Percentiles rank a stretch among this genome's conserved stretches.
phyloP scores from a whole-genome alignment of 1,140 invertebrate genomes.

The Mercenaria mercenaria region DNA sequence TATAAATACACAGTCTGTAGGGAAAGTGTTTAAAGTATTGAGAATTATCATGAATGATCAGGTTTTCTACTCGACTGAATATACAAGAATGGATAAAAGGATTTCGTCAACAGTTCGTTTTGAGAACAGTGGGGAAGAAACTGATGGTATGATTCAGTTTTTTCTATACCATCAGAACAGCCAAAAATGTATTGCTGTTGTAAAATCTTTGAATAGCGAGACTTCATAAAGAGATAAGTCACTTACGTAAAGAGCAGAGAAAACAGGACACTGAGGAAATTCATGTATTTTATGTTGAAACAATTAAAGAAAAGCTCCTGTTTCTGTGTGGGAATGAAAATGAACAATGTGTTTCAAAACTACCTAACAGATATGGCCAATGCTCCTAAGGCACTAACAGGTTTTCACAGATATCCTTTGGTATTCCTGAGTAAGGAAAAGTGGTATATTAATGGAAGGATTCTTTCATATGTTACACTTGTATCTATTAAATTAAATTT shows the following conservation, averaged over 20 bases:
- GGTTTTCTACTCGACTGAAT: neutral
- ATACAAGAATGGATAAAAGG: constrained; percentile 14
- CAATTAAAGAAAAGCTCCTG: neutral
- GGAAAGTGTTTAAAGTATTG: neutral
- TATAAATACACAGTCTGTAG: neutral
- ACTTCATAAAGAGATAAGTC: neutral
- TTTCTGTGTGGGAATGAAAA: neutral
- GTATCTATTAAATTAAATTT: no score
- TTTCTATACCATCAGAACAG: neutral
- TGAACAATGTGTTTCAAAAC: no score
- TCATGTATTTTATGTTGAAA: neutral
- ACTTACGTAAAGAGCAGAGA: neutral
- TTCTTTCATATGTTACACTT: no score
- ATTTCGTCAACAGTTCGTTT: neutral
- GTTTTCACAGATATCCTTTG: no score
- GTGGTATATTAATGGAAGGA: no score
- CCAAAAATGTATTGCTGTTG: neutral
- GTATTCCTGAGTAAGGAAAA: no score
- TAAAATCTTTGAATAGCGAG: neutral
- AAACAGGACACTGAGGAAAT: neutral
- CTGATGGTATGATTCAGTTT: neutral
- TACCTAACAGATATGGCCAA: no score
- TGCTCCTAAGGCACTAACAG: no score
- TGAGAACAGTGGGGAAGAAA: neutral
- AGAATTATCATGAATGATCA: constrained; percentile 2